phyloP scores from a whole-genome alignment of 2,113 vertebrate genomes.

The Limnothrissa miodon region DNA sequence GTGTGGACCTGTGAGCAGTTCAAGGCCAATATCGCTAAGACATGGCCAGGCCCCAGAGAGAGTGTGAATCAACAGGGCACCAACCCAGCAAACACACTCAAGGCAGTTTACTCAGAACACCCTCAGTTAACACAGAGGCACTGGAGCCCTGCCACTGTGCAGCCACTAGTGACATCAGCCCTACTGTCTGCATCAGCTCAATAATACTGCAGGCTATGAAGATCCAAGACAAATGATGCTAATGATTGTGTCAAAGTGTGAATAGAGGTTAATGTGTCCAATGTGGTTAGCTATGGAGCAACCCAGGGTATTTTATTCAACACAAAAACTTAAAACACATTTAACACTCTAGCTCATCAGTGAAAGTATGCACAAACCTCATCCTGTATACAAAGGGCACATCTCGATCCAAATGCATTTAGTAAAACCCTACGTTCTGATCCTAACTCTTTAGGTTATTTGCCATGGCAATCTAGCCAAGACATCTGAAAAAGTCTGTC shows the following conservation, averaged over 20 bases:
- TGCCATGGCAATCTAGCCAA: too few species aligned
- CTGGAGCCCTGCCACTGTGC: neutral
- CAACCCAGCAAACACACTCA: neutral
- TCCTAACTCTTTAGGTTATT: too few species aligned
- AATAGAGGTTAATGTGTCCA: neutral
- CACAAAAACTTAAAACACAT: too few species aligned
- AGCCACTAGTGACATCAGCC: neutral
- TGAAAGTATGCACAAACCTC: too few species aligned
- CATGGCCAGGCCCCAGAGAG: neutral
- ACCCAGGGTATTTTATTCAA: too few species aligned
- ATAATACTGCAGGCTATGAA: too few species aligned
- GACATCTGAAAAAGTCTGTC: too few species aligned
- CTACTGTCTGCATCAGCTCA: neutral
- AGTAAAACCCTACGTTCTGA: too few species aligned
- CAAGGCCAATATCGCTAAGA: neutral
- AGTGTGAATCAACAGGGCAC: neutral
- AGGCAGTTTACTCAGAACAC: neutral
- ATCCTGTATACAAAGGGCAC: too few species aligned
- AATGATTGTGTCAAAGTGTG: neutral
- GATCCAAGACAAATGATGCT: neutral
- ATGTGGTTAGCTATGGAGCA: neutral
- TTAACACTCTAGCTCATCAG: too few species aligned
- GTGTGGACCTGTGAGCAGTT: neutral
- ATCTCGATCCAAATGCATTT: too few species aligned
- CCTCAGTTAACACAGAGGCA: neutral